A percentile compares a stretch with the other conserved stretches of the same genome.
These are phyloP conservation scores for Cybosia mesomella DNA, from an alignment of 2,888 invertebrate species.

Conservation along the genomic window DNA sequence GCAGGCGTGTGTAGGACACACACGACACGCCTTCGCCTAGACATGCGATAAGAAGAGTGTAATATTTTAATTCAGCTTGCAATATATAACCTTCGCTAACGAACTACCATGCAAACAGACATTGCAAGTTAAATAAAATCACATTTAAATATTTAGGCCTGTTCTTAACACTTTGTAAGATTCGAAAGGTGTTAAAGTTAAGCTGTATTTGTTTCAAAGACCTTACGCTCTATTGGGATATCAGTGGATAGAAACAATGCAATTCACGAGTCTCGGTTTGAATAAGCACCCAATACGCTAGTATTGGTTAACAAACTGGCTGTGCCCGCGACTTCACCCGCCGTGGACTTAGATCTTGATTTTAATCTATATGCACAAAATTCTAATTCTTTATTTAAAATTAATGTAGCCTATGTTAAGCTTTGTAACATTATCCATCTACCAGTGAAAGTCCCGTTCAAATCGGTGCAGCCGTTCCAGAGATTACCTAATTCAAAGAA, in stretches of 20 bases:
- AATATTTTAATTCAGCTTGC: not conserved
- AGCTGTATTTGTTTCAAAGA: not conserved
- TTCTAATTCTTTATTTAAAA: too few species aligned
- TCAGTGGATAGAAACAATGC: not conserved
- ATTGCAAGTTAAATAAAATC: not conserved
- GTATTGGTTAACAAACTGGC: slow-evolving; percentile 8
- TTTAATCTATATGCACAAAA: too few species aligned
- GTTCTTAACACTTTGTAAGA: not conserved
- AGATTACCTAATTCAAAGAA: too few species aligned
- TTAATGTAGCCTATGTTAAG: too few species aligned
- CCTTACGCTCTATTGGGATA: not conserved
- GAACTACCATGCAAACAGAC: not conserved
- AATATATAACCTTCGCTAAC: not conserved
- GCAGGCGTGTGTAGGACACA: too few species aligned
- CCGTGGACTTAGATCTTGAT: too few species aligned
- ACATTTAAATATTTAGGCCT: not conserved
- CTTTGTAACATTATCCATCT: too few species aligned
- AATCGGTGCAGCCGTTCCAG: too few species aligned
- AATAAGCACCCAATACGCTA: not conserved
- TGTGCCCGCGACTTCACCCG: too few species aligned
- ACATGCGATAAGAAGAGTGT: too few species aligned
- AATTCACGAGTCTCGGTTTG: not conserved
- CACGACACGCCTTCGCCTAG: too few species aligned
- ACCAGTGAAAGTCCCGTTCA: too few species aligned
- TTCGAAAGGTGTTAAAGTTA: not conserved